phyloP scores from a whole-genome alignment of 2,113 vertebrate species.

The Cyanoramphus novaezelandiae region DNA sequence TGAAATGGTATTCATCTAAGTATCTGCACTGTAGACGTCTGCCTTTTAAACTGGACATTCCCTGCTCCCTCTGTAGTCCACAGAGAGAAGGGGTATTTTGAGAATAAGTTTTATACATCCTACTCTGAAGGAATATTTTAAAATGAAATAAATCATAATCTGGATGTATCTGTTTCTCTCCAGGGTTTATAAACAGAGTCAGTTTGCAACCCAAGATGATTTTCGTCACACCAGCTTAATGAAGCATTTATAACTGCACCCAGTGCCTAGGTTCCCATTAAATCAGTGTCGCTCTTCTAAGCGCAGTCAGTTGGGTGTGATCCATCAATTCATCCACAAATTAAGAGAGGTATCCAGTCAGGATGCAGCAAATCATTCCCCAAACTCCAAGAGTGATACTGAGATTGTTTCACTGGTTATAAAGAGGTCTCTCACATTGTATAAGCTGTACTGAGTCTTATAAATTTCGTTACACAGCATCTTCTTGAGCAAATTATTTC shows the following conservation, averaged over 20 bases:
- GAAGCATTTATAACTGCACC: neutral
- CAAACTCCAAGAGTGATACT: neutral
- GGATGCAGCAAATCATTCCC: neutral
- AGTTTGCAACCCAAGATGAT: neutral
- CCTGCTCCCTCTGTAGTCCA: neutral
- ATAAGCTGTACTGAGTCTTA: neutral
- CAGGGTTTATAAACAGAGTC: neutral
- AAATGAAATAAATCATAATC: neutral
- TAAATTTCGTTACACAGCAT: neutral
- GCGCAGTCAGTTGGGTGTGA: neutral
- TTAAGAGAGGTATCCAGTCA: neutral
- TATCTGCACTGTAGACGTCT: neutral
- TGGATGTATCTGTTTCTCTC: neutral
- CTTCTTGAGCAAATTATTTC: neutral
- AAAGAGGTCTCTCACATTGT: neutral
- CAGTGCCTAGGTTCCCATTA: neutral
- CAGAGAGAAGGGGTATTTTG: neutral
- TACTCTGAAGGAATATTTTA: neutral
- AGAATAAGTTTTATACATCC: neutral
- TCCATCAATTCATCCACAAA: neutral
- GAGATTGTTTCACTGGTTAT: neutral
- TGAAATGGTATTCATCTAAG: neutral
- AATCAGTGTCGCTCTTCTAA: neutral
- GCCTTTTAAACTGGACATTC: neutral
- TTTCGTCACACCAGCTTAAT: neutral